phyloP scores from a whole-genome alignment of 2,888 invertebrate species.

The Cheilosia urbana region DNA sequence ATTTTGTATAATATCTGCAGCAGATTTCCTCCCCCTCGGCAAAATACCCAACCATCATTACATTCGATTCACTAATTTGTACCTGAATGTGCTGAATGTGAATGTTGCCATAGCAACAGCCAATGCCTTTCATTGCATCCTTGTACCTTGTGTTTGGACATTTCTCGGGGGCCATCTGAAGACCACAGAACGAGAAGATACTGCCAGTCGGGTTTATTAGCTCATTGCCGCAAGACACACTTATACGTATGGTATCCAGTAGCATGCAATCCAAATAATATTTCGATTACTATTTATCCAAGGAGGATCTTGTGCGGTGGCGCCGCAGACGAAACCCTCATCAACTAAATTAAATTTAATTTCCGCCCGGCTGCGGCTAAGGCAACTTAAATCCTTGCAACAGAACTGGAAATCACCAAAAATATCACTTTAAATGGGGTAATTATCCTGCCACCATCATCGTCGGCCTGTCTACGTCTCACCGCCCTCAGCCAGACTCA shows the following conservation, averaged over 20 bases:
- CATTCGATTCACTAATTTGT: too few species aligned
- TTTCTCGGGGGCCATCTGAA: background rate
- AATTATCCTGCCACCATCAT: constrained; percentile 64
- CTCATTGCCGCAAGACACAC: constrained; percentile 18
- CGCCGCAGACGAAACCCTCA: background rate
- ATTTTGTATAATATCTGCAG: too few species aligned
- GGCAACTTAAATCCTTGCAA: constrained; percentile 28
- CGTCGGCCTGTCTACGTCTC: constrained; percentile 12
- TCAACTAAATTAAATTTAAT: constrained; percentile 42
- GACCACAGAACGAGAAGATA: constrained; percentile 24
- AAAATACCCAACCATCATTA: too few species aligned
- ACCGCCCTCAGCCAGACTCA: constrained; percentile 21
- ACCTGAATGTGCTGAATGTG: too few species aligned
- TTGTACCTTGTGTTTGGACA: too few species aligned
- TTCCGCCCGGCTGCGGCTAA: constrained; percentile 4
- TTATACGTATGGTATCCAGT: constrained; percentile 4
- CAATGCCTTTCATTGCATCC: too few species aligned
- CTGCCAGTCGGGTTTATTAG: constrained; percentile 25
- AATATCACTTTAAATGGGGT: constrained; percentile 44
- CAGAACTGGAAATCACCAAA: constrained; percentile 49
- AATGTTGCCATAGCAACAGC: too few species aligned
- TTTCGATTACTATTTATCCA: constrained; percentile 27
- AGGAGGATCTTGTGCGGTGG: background rate
- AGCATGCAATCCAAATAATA: constrained; percentile 42
- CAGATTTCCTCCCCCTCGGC: too few species aligned